Evolutionary conservation across 1,140 invertebrate species (phyloP).

Genomic region (Pogonomyrmex barbatus): DNA sequence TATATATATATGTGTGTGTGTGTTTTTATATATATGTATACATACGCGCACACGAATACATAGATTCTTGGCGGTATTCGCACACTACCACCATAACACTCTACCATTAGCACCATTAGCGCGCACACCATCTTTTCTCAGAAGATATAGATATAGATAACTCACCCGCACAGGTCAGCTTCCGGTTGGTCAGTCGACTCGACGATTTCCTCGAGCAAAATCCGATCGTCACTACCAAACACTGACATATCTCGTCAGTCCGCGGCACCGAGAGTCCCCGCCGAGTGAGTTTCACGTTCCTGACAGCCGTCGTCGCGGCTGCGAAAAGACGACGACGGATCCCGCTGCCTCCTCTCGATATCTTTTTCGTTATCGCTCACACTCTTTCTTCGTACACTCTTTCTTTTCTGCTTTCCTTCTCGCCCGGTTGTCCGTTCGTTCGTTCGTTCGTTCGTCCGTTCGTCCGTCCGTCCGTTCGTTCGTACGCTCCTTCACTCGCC

Average conservation of each 20-base stretch:
- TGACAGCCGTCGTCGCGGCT: constrained; percentile 69
- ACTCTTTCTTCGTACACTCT: constrained; percentile 39
- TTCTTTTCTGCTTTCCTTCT: background rate
- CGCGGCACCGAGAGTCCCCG: constrained; percentile 73
- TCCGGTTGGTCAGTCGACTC: constrained; percentile 84
- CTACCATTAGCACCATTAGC: background rate
- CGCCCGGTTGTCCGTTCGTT: background rate
- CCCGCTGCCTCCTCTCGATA: background rate
- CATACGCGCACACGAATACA: constrained; percentile 38
- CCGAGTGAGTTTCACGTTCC: constrained; percentile 55
- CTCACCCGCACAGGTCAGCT: constrained; percentile 84
- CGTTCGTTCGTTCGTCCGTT: background rate
- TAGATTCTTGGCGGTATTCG: constrained; percentile 25
- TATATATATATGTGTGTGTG: too few species aligned
- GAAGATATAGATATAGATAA: constrained; percentile 25
- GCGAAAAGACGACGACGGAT: constrained; percentile 67
- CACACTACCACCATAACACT: background rate
- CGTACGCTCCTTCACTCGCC: background rate
- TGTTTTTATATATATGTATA: background rate
- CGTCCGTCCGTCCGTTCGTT: background rate
- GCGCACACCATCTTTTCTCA: background rate
- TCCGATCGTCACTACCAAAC: constrained; percentile 82
- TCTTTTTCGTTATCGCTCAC: constrained; percentile 19
- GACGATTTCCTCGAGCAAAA: constrained; percentile 85
- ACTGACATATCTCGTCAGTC: constrained; percentile 84